Evolutionary conservation across 2,888 invertebrate genomes (phyloP).

Genomic region (Melipona bicolor): DNA sequence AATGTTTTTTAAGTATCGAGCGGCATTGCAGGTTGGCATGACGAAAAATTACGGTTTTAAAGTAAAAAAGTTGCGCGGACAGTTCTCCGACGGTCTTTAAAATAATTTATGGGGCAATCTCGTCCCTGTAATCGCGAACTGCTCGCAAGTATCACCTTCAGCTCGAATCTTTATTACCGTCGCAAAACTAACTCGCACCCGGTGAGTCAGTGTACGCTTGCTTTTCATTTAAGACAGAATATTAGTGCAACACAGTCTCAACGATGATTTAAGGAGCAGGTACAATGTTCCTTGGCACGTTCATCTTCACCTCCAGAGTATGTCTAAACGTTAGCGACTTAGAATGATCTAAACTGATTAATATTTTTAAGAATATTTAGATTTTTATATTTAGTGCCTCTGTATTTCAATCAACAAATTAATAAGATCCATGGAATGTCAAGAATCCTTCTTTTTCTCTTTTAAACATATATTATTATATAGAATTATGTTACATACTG

Average conservation of each 20-base stretch:
- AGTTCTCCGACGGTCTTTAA: conserved; percentile 37
- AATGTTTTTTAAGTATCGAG: conserved; percentile 11
- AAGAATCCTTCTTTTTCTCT: no score
- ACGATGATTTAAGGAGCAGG: conserved; percentile 37
- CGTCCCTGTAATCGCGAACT: conserved; percentile 51
- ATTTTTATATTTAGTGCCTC: no score
- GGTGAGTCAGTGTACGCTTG: conserved; percentile 33
- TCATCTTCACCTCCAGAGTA: neutral
- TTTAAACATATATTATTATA: no score
- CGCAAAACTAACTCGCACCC: conserved; percentile 45
- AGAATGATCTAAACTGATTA: neutral
- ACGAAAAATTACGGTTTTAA: conserved; percentile 41
- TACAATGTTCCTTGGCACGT: neutral
- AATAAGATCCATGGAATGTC: no score
- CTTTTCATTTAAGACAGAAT: conserved; percentile 41
- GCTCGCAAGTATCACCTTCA: conserved; percentile 48
- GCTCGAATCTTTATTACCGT: conserved; percentile 50
- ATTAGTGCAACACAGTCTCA: conserved; percentile 40
- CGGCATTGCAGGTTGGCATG: conserved; percentile 4
- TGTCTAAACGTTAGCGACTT: conserved; percentile 1
- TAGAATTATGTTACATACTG: no score
- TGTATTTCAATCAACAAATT: no score
- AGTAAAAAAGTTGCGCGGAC: conserved; percentile 32
- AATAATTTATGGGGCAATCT: conserved; percentile 54
- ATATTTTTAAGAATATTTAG: no score